Evolutionary conservation across 1,140 invertebrate genomes (phyloP), one percentile per base, ranked within the genome.

Genomic region (Philotrypesis tridentata): DNA sequence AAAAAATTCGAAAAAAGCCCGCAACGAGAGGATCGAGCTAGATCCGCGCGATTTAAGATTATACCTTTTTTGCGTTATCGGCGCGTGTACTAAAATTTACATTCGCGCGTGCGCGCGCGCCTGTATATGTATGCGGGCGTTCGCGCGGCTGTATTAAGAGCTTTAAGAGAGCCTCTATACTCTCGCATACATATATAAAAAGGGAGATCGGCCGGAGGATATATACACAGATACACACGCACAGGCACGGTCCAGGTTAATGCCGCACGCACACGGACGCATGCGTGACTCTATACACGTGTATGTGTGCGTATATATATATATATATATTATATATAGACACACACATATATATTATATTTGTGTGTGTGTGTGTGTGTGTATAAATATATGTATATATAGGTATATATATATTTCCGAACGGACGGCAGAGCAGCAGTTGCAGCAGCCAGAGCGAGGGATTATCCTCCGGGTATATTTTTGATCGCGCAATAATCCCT

Each of bases 401-500:
- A n/a, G n/a, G n/a, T n/a, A n/a, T n/a, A n/a, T n/a, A n/a, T n/a
- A n/a, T n/a, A n/a, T n/a, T n/a, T n/a, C n/a, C n/a, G n/a, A n/a
- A n/a, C 29, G 90, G 89, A 85, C 84, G 86, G 87, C 43, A 85
- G 84, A 86, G 87, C 43, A 25, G 29, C 25, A 31, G 8, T 14
- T n/a, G 71, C 71, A 73, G 40, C 31, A 43, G n/a, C 4, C 37
- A 43, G 71, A 48, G 37, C 25, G 37, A 61, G 48, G 88, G 91
- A 91, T 92, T 90, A 92, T 90, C 90, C 89, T 87, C 82, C 81
- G 84, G 88, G 87, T 88, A 91, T 90, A 92, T 92, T 91, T 92
- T 90, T 91, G 88, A 92, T 92, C 91, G 89, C 85, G 87, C 89
- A 91, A 91, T 92, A 92, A 91, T 91, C 89, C 89, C 83, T 92